phyloP scores from a whole-genome alignment of 1,140 invertebrate species.

The Eueides isabella region DNA sequence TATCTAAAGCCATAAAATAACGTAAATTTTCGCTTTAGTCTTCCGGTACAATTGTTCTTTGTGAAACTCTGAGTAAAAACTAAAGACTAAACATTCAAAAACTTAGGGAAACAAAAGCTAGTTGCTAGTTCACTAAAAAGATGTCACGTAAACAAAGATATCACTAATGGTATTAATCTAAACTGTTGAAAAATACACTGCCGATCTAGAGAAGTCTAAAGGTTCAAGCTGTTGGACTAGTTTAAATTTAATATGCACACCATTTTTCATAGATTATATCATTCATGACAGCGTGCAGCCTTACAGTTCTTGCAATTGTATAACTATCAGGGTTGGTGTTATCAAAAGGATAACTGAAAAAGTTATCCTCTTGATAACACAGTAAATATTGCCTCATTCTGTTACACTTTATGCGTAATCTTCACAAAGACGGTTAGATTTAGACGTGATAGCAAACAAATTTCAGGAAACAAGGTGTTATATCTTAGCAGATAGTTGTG shows the following conservation, averaged over 20 bases:
- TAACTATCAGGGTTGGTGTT: constrained; percentile 20
- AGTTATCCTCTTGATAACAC: constrained; percentile 25
- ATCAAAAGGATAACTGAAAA: no score
- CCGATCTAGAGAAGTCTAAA: no score
- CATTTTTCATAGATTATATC: no score
- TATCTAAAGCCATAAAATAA: neutral
- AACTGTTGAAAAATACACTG: neutral
- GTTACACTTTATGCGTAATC: constrained; percentile 27
- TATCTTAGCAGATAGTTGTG: neutral
- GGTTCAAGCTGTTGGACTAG: no score
- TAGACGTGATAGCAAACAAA: constrained; percentile 15
- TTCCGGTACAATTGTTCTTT: neutral
- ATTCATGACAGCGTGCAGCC: no score
- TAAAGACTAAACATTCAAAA: neutral
- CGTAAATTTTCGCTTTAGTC: neutral
- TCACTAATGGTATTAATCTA: neutral
- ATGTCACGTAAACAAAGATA: no score
- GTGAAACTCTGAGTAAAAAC: neutral
- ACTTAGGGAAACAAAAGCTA: no score
- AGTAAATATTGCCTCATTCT: constrained; percentile 31
- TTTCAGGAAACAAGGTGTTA: constrained; percentile 12
- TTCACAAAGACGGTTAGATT: constrained; percentile 13
- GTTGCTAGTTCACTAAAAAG: no score
- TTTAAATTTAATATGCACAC: no score
- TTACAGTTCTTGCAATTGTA: constrained; percentile 25